Evolutionary conservation across 2,888 invertebrate species (phyloP), one percentile per base, ranked within the genome.

Genomic region (Cybosia mesomella): DNA sequence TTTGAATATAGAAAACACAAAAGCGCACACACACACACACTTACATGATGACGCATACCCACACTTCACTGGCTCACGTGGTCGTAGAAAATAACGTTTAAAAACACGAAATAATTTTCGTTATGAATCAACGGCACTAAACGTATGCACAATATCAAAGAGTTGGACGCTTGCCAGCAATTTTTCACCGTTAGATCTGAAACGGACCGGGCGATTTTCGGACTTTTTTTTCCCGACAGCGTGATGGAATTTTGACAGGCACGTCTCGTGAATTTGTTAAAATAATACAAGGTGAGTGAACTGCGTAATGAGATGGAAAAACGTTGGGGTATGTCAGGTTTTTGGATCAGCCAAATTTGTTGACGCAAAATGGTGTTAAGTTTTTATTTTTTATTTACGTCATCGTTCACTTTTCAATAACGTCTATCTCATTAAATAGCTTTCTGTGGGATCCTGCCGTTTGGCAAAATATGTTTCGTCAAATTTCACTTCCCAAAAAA

Each of bases 101-200:
- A 80, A 81, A 76, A 81, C 73, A 78, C 63, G 69, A 68, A 79
- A 70, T 73, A 80, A 67, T 64, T 54, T 68, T 64, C 70, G 70
- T 74, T 81, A 79, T 78, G 82, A 82, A 82, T 81, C 81, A 81
- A 75, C 78, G 69, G 68, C 71, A 63, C 68, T 70, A 68, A 63
- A 65, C 60, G 73, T 81, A 82, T 80, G 84, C 83, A 82, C 77
- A 82, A 77, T 73, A 81, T 83, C 84, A 82, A 79, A 39, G 34
- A 18, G 32, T 24, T 85, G 85, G 84, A 72, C 8, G 15, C 9
- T 0, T 7, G 82, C 85, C 85, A 85, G 70, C 69, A 73, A 81
- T 79, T 81, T 76, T 81, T 80, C 80, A 76, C 64, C 72, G 64
- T 79, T 78, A 82, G 75, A 69, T 65, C 74, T 71, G 68, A 67